Evolutionary conservation across 2,113 vertebrate species (phyloP).

Genomic region (Alethe castanea): DNA sequence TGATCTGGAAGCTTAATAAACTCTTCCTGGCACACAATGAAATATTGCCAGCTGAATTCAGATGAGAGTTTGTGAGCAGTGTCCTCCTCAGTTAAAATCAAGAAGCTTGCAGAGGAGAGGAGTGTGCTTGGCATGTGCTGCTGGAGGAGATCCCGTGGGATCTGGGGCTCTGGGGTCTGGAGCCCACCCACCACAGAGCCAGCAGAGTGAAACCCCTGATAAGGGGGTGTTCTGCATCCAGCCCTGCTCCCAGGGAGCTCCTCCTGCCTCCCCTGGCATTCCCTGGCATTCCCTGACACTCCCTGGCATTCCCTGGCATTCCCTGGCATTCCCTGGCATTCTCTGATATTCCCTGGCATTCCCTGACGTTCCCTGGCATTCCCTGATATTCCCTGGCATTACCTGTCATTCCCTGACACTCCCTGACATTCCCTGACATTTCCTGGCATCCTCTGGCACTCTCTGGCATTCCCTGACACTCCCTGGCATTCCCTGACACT

Average conservation of each 20-base stretch:
- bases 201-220: no score
- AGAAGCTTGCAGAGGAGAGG: not conserved
- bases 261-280: accelerated
- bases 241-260: no score
- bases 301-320: no score
- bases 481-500: accelerated
- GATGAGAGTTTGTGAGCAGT: slow-evolving; percentile 39
- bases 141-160: not conserved
- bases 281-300: accelerated
- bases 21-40: slow-evolving; percentile 60
- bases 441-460: no score
- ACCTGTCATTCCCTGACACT: no score
- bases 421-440: no score
- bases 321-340: accelerated
- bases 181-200: no score
- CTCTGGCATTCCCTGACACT: accelerated
- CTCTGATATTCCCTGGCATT: no score
- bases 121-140: not conserved
- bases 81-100: slow-evolving; percentile 57
- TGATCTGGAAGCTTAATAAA: slow-evolving; percentile 56
- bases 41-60: slow-evolving; percentile 55
- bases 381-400: accelerated
- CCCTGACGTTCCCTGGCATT: no score
- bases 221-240: no score
- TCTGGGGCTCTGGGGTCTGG: not conserved